phyloP scores from a whole-genome alignment of 2,888 invertebrate genomes.

The Pheosia tremula region DNA sequence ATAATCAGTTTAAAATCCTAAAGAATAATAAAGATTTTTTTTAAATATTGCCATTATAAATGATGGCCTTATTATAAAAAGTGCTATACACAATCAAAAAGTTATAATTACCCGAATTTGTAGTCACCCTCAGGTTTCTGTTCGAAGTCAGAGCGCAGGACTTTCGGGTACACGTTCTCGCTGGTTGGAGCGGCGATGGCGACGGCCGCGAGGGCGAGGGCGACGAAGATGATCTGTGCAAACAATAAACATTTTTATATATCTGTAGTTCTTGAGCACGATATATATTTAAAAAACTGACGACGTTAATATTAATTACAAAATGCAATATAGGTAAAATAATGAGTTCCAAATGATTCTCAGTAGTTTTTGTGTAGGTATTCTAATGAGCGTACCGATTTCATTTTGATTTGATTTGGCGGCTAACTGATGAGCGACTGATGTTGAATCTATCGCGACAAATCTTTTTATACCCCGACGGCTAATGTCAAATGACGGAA shows the following conservation, averaged over 20 bases:
- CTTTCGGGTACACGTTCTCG: conserved; percentile 39
- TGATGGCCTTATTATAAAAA: too few relatives aligned
- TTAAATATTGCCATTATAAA: too few relatives aligned
- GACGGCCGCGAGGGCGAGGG: conserved; percentile 63
- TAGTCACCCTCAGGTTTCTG: conserved; percentile 61
- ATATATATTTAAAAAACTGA: too few relatives aligned
- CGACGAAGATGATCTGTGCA: conserved; percentile 46
- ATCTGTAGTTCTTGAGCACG: too few relatives aligned
- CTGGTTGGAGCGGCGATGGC: conserved; percentile 54
- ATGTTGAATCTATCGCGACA: conserved; percentile 55
- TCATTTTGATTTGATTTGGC: conserved; percentile 67
- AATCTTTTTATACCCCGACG: conserved; percentile 70
- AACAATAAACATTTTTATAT: not conserved
- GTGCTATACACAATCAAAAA: too few relatives aligned
- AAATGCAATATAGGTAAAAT: too few relatives aligned
- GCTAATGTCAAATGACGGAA: too few relatives aligned
- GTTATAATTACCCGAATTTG: conserved; percentile 37
- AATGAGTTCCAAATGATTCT: too few relatives aligned
- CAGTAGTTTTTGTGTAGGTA: not conserved
- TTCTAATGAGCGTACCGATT: conserved; percentile 62
- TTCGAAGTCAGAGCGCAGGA: conserved; percentile 54
- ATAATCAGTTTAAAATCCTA: too few relatives aligned
- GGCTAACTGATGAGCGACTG: conserved; percentile 67
- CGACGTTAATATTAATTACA: too few relatives aligned
- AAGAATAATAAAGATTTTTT: too few relatives aligned